These are phyloP conservation scores for Anhinga anhinga DNA, from an alignment of 2,113 vertebrate species.

Conservation along the genomic window DNA sequence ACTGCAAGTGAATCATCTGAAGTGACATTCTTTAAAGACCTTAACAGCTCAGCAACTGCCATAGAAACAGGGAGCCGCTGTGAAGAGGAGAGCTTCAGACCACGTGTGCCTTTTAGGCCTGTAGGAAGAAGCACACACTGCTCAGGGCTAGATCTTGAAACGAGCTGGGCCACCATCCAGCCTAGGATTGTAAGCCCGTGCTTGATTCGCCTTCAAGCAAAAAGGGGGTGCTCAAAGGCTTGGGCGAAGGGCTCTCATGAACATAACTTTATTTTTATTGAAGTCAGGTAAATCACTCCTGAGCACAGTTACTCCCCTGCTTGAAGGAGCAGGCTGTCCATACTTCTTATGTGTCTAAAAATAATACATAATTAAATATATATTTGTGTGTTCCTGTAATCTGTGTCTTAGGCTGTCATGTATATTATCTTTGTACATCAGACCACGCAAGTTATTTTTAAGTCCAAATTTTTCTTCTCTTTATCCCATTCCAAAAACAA, in stretches of 20 bases:
- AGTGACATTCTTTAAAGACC: neutral
- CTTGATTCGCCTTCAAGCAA: neutral
- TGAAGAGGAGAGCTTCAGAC: neutral
- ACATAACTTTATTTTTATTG: neutral
- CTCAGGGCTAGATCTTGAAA: neutral
- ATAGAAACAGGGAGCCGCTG: neutral
- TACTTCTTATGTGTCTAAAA: neutral
- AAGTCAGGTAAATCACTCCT: neutral
- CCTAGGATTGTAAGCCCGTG: neutral
- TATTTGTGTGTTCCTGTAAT: neutral
- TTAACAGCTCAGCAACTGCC: neutral
- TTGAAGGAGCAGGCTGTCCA: neutral
- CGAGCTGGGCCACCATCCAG: neutral
- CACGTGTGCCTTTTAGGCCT: accelerated
- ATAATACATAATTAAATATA: constrained; percentile 14
- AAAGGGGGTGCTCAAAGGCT: neutral
- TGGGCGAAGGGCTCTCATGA: neutral
- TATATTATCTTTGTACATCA: constrained; percentile 53
- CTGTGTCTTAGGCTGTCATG: neutral
- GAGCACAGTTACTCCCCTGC: neutral
- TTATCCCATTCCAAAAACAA: constrained; percentile 54
- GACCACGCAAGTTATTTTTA: neutral
- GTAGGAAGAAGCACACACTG: neutral
- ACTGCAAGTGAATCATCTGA: neutral
- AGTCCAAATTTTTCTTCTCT: constrained; percentile 27